Base-by-base conservation (phyloP, 2,113 vertebrate species). In the Hyla sarda region DNA sequence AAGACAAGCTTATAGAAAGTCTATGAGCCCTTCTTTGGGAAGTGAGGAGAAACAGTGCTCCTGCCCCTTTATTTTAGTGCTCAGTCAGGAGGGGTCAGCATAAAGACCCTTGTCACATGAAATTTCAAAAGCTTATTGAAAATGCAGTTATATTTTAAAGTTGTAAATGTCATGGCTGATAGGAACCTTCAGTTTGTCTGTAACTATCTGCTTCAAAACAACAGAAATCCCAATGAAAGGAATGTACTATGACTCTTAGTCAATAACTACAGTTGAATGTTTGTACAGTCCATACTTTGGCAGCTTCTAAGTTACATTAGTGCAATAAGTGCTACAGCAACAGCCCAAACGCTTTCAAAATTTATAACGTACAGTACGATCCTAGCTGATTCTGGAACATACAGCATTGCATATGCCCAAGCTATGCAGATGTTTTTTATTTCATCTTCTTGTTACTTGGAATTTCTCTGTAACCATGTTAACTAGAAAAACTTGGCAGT, bases 401-500 rank as follows among this genome's bases (percentile, higher is more conserved):
- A 67, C 48, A 82, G 1, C 54, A 89, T 87, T 82, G 71, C 87
- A 74, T 41, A 19, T 83, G 23, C 47, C 85, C 82, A 74, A 0
- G 84, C 54, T 84, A 78, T 90, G 87, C 3, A 87, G 87, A 87
- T 72, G 2, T 25, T 82, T 91, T 85, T 91, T 85, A 86, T 83
- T 92, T 92, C 34, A 84, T 60, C 91, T 89, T 89, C 47, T 90
- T 81, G 88, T 90, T 30, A 17, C 56, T 89, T 84, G 60, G 65
- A 72, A 87, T 69, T 85, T 50, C 88, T 62, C 79, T 88, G 85
- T 89, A 88, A 88, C 88, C 88, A 80, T 89, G 82, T 84, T 88
- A 87, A 75, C 78, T 90, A 25, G 80, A 88, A 85, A 90, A 80
- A 90, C 89, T 73, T 90, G 89, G 87, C 84, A 91, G 88, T 87